Evolutionary conservation across 2,888 invertebrate species (phyloP).

Genomic region (Dynastes grantii): DNA sequence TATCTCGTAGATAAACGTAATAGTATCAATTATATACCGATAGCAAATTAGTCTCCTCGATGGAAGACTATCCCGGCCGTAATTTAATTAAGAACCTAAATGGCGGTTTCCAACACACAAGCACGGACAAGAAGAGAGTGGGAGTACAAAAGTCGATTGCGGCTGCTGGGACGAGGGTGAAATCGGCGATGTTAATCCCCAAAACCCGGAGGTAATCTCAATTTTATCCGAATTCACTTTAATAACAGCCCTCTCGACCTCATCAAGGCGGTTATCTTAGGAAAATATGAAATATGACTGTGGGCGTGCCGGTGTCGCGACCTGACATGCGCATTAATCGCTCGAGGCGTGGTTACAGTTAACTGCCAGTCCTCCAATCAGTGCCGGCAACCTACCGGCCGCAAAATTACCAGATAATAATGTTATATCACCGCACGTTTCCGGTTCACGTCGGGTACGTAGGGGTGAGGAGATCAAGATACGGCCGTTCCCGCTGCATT

Average conservation of each 20-base stretch:
- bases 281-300: constrained; percentile 63
- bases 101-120: constrained; percentile 44
- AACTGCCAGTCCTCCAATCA: constrained; percentile 61
- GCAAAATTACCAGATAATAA: constrained; percentile 64
- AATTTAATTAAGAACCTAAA: constrained; percentile 51
- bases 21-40: constrained; percentile 46
- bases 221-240: constrained; percentile 53
- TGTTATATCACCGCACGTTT: constrained; percentile 57
- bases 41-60: constrained; percentile 45
- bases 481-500: constrained; percentile 5
- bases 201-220: constrained; percentile 49
- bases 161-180: constrained; percentile 13
- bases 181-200: constrained; percentile 31
- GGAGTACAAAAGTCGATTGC: constrained; percentile 36
- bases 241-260: constrained; percentile 57
- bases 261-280: constrained; percentile 52
- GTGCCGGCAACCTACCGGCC: constrained; percentile 64
- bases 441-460: constrained; percentile 36
- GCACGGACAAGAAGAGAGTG: constrained; percentile 31
- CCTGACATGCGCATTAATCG: constrained; percentile 37
- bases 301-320: constrained; percentile 58
- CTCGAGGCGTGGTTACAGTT: constrained; percentile 26
- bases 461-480: constrained; percentile 37
- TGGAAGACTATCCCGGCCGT: constrained; percentile 33
- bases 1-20: constrained; percentile 45